Conservation (phyloP, 2,113 vertebrate genomes). For the Paratilapia polleni region DNA sequence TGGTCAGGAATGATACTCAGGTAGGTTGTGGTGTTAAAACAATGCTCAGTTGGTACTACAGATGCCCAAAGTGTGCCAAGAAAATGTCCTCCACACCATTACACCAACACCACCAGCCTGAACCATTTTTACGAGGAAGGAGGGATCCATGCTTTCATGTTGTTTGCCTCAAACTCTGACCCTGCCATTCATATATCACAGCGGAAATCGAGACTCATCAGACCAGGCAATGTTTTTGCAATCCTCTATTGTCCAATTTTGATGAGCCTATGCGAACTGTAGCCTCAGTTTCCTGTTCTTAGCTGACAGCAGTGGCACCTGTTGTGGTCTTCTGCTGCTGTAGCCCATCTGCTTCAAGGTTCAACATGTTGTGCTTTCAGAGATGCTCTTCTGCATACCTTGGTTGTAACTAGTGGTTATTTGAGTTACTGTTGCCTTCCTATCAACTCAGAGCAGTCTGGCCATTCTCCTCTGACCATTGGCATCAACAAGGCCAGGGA, state of each 20-base stretch:
- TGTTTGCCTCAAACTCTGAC: not conserved
- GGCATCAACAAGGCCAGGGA: not conserved
- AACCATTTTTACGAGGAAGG: fast-evolving
- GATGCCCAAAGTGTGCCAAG: not conserved
- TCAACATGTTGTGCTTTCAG: no score
- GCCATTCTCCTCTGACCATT: no score
- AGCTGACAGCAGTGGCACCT: fast-evolving
- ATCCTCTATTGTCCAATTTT: not conserved
- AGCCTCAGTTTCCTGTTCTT: no score
- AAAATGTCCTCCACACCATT: not conserved
- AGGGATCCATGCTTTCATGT: not conserved
- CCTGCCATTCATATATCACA: not conserved
- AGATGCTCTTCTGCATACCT: no score
- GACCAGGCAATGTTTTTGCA: not conserved
- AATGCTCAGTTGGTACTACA: no score
- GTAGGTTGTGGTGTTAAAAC: no score
- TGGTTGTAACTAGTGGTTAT: no score
- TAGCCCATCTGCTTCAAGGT: not conserved
- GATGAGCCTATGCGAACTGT: no score
- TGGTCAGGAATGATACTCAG: no score
- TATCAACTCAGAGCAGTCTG: no score
- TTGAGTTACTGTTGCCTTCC: no score
- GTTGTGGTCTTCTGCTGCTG: not conserved
- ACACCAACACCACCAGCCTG: not conserved
- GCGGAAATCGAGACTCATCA: not conserved